Conservation (phyloP, 2,113 vertebrate genomes). For the Polypterus bichir region DNA sequence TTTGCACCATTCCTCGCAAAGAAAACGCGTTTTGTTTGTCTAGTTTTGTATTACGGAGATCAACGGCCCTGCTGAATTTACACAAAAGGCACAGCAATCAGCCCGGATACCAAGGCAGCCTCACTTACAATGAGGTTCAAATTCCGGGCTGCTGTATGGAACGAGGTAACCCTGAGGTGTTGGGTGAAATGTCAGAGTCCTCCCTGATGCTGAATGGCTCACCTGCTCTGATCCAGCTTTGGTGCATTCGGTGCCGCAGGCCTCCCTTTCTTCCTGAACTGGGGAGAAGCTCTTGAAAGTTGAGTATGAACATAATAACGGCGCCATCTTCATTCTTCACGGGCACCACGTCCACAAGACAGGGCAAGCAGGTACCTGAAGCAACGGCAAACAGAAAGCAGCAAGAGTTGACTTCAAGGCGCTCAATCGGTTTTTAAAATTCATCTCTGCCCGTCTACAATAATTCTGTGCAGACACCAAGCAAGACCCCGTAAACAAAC, state of each 20-base stretch:
- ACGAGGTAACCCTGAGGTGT: no score
- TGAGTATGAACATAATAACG: conserved; percentile 97
- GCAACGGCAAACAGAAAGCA: not conserved
- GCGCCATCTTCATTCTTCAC: conserved; percentile 83
- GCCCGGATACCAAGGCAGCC: no score
- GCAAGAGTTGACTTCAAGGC: not conserved
- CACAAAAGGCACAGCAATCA: no score
- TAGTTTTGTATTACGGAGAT: no score
- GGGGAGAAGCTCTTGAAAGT: conserved; percentile 80
- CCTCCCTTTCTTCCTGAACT: conserved; percentile 41
- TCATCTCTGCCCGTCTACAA: not conserved
- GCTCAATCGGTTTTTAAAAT: no score
- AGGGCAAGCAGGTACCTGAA: conserved; percentile 76
- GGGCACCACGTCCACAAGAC: conserved; percentile 83
- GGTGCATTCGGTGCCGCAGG: conserved; percentile 63
- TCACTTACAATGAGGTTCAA: no score
- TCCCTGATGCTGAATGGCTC: conserved; percentile 10
- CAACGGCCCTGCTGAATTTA: no score
- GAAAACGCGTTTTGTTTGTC: no score
- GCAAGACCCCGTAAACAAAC: no score
- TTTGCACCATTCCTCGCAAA: no score
- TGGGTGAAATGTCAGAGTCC: not conserved
- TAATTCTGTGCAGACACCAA: not conserved
- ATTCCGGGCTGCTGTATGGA: no score
- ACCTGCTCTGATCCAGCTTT: conserved; percentile 63